Evolutionary conservation across 23 tunicate genomes (phyloP).

Genomic region (Styela plicata): DNA sequence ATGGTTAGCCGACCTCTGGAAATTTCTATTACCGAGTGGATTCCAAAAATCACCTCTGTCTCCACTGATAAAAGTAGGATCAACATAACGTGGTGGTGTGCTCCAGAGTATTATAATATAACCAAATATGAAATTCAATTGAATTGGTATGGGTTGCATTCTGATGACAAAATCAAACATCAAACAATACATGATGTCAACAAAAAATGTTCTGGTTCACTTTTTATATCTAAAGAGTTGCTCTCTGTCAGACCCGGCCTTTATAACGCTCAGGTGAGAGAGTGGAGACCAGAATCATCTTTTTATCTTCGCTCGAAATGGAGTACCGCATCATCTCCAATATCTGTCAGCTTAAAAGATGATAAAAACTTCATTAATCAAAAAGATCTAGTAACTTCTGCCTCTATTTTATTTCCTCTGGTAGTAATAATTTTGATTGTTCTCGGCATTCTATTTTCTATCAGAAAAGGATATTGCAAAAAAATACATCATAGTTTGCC

Average conservation of each 20-base stretch:
- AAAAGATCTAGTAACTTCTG: too few relatives aligned
- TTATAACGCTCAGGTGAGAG: conserved; percentile 18
- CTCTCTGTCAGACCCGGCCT: background rate
- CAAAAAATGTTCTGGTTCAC: background rate
- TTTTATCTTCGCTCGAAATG: background rate
- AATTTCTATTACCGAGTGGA: conserved; percentile 12
- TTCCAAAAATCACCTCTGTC: background rate
- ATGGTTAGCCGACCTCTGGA: background rate
- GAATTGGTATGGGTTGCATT: background rate
- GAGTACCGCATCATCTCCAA: conserved; percentile 8
- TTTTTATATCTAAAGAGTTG: background rate
- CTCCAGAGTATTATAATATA: conserved; percentile 3
- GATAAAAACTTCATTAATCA: background rate
- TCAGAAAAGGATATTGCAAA: background rate
- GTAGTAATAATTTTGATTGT: conserved; percentile 1
- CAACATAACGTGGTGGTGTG: conserved; percentile 15
- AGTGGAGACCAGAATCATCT: conserved; percentile 4
- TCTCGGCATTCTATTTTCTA: background rate
- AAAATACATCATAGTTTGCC: conserved; percentile 1
- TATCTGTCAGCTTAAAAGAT: background rate
- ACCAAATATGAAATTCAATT: conserved; percentile 8
- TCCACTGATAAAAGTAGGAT: background rate
- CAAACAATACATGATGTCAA: background rate
- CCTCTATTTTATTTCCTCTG: background rate
- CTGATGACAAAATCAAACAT: background rate